Evolutionary conservation across 2,113 vertebrate genomes (phyloP), one percentile per base, ranked within the genome.

Genomic region (Megaceryle maxima): DNA sequence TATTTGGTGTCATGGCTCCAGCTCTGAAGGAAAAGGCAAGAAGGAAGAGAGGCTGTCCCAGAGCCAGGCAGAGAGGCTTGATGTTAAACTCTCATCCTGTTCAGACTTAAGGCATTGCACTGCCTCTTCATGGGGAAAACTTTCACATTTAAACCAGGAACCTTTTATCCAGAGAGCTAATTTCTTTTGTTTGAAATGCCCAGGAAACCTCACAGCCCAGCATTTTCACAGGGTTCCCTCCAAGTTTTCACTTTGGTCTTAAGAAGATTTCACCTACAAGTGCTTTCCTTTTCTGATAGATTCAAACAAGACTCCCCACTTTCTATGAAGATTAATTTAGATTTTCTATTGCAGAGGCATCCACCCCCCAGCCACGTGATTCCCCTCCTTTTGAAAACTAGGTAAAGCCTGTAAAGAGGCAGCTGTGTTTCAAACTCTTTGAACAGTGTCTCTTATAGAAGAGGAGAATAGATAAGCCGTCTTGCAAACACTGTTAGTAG

Each of bases 391-490:
- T 98, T 97, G 91, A 97, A 97, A 96, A 70, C 35, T 35, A 56
- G 92, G 95, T 96, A 96, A 96, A 97, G 94, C 95, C 95, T 97
- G 97, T 88, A 91, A 97, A 97, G 96, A 96, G 95, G 96, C 97
- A 98, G 97, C 97, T 98, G 98, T 96, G 97, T 96, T 94, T 94
- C 97, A 68, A 90, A 90, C 95, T 94, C 97, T 97, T 97, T 96
- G 96, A 98, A 95, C 95, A 97, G 97, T 94, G 97, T 91, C 95
- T 97, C 96, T 96, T 88, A 83, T 46, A 97, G 92, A 83, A 91
- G 95, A 97, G 92, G 94, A 98, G 97, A 98, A 98, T 93, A 88
- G 97, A 93, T 98, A 98, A 98, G 95, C 97, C 91, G 91, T 98
- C 97, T 88, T 86, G 97, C 97, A 98, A 98, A 98, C 98, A 98